Evolutionary conservation across 2,113 vertebrate genomes (phyloP), one percentile per base, ranked within the genome.

Genomic region (Tachysurus fulvidraco): DNA sequence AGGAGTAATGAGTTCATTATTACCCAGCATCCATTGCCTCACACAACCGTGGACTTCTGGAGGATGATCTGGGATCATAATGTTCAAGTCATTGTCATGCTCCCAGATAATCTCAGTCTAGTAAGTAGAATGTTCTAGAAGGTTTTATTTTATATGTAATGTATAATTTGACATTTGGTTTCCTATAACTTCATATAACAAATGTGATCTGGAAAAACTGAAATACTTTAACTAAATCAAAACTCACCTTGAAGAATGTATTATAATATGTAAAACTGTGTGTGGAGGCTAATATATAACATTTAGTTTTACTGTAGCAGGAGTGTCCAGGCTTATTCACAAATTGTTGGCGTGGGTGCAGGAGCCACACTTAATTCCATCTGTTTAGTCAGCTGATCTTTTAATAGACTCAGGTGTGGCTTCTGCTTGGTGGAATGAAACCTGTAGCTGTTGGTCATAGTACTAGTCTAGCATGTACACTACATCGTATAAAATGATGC

Each of bases 61-160:
- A 93, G 98, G 89, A 99, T 99, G 98, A 99, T 99, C 91, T 99
- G 98, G 98, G 98, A 99, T 93, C 98, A 99, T 91, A 99, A 99
- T 0, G 97, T 98, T 82, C 98, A 99, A 93, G 98, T 99, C 92
- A 98, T 99, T 36, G 97, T 99, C 94, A 99, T 99, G 98, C 93
- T 99, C 94, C 97, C 98, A 0, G 98, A 99, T 93, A 99, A 97
- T 95, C 97, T 97, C 91, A 96, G 98, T 92, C 94, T 99, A 94
- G 98, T 99, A 93, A 95, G 97, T 92, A 11, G 6, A 57, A 21
- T 3, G 4, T 21, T 7, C 5, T 76, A n/a, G 74, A 73, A 28
- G 5, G 64, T 78, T 23, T 10, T 4, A 71, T 0, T 36, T 36
- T 36, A 36, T 59, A 41, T 36, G 0, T 50, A 50, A 50, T 50